Base-by-base conservation (phyloP, 2,888 invertebrate species). In the Hybos culiciformis region DNA sequence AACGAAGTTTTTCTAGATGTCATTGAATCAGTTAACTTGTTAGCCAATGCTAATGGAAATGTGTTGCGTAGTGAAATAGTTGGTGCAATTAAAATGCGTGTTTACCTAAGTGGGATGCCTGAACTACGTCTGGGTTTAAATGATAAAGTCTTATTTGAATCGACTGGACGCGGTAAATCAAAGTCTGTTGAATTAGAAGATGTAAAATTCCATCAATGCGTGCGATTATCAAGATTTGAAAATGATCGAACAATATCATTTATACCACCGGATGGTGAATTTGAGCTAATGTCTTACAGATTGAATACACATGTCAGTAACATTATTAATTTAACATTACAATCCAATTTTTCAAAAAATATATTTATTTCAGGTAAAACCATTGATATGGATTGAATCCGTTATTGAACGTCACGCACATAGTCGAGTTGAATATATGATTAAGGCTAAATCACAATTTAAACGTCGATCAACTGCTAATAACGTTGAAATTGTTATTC, bases 1-100 rank as follows among this genome's bases (percentile, higher is more conserved):
- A 98, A 98, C 67, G 97, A 98, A 73, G 97, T 98, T 4, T 98
- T 98, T 59, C 73, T 98, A 23, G 97, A 98, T 72, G 97, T 98
- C 1, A 97, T 98, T 52, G 97, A 98, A 63, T 94, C 94, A 32
- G 96, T 97, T 1, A 97, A 97, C 66, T 71, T 97, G 47, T 65
- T 97, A 63, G 92, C 92, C 1, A 92, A 92, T 67, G 92, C 94
- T 3, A 94, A 92, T 67, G 96, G 96, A 0, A 94, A 92, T 68
- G 96, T 97, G 3, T 66, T 98, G 42, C 77, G 94, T 40, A 94
- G 93, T 66, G 97, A 98, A 69, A 97, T 98, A 54, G 96, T 97
- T 14, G 97, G 97, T 41, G 90, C 92, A 43, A 93, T 98, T 45
- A 96, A 96, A 71, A 98, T 98, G 97, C 74, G 97, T 51, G 97